Evolutionary conservation across 2,888 invertebrate genomes (phyloP).

Genomic region (Rhamnusium bicolor): DNA sequence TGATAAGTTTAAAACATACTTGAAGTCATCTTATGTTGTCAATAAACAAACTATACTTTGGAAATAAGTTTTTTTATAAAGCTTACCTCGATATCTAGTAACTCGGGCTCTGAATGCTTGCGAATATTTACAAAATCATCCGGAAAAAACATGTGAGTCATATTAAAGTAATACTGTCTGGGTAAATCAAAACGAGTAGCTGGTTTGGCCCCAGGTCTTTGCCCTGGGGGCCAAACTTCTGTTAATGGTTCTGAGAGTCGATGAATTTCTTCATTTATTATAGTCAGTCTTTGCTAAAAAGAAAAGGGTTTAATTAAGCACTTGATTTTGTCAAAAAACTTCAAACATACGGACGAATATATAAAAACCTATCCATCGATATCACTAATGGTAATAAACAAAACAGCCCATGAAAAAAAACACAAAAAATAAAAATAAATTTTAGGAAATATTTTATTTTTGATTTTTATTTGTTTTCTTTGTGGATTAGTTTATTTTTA

Average conservation of each 20-base stretch:
- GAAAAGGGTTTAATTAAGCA: too few relatives aligned
- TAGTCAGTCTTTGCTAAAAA: conserved; percentile 59
- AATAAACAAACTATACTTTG: neutral
- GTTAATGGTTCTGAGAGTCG: conserved; percentile 59
- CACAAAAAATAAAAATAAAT: too few relatives aligned
- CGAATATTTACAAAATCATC: conserved; percentile 84
- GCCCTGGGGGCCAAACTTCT: conserved; percentile 83
- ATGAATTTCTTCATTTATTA: conserved; percentile 59
- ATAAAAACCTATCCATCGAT: too few relatives aligned
- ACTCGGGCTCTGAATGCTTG: conserved; percentile 78
- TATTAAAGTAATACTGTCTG: conserved; percentile 90
- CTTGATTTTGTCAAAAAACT: too few relatives aligned
- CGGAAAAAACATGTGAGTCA: conserved; percentile 85
- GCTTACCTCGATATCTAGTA: conserved; percentile 78
- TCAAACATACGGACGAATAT: too few relatives aligned
- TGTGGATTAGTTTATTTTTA: too few relatives aligned
- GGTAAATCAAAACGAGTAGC: conserved; percentile 86
- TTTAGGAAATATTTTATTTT: too few relatives aligned
- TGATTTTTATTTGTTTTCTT: too few relatives aligned
- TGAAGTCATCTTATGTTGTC: too few relatives aligned
- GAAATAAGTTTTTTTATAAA: conserved; percentile 5
- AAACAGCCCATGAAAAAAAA: too few relatives aligned
- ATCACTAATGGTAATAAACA: too few relatives aligned
- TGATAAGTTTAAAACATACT: too few relatives aligned
- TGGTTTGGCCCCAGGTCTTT: conserved; percentile 78